Evolutionary conservation across 2,888 invertebrate species (phyloP).

Genomic region (Gryllus longicercus): DNA sequence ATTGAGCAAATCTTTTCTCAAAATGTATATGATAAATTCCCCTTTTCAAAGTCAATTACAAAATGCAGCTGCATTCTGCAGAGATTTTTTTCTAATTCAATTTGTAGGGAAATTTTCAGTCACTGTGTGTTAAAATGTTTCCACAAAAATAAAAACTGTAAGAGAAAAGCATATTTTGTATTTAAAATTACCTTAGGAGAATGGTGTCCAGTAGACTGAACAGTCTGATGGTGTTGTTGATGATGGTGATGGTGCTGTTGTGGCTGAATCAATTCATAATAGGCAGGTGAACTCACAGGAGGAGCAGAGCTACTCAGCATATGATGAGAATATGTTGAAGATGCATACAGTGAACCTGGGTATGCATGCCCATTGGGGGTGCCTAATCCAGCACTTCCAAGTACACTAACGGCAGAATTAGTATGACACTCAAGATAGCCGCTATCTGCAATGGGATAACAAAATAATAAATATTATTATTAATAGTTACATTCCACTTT

Average conservation of each 20-base stretch:
- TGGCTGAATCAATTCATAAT: neutral
- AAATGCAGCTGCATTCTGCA: no score
- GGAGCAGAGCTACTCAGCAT: neutral
- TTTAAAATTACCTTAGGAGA: neutral
- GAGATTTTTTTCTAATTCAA: no score
- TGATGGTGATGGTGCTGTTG: neutral
- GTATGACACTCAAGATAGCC: neutral
- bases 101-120: no score
- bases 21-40: no score
- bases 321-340: neutral
- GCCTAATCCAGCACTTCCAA: neutral
- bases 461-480: neutral
- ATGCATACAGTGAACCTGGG: neutral
- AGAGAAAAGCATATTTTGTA: constrained; percentile 47
- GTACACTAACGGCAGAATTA: neutral
- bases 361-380: neutral
- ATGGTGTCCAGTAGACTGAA: neutral
- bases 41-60: no score
- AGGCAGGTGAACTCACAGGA: neutral
- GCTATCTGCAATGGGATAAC: neutral
- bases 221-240: neutral
- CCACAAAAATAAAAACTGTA: constrained; percentile 29
- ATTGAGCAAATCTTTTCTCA: no score
- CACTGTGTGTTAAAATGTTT: no score
- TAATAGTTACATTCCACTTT: neutral